Conservation (phyloP, 2,888 invertebrate genomes). For the Teleogryllus oceanicus region DNA sequence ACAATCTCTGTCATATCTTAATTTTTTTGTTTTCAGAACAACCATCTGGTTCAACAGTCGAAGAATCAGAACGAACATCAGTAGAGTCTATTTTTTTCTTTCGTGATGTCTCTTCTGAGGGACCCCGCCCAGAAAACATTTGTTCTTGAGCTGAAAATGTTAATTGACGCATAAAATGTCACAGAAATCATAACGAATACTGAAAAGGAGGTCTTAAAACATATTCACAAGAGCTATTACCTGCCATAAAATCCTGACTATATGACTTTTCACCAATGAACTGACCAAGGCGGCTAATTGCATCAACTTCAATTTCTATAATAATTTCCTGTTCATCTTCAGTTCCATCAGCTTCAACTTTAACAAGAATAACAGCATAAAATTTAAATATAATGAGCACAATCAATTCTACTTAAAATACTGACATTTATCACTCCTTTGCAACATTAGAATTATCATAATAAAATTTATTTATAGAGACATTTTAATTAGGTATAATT, state of each 20-base stretch:
- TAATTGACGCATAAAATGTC: too few species aligned
- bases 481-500: too few species aligned
- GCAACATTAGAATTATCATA: too few species aligned
- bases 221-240: not conserved
- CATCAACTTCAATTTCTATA: slow-evolving; percentile 52
- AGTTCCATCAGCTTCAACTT: slow-evolving; percentile 49
- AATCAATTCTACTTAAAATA: too few species aligned
- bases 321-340: slow-evolving; percentile 52
- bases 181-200: too few species aligned
- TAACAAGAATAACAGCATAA: not conserved
- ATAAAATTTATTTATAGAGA: too few species aligned
- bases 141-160: not conserved
- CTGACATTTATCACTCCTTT: too few species aligned
- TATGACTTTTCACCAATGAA: slow-evolving; percentile 60
- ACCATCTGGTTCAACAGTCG: too few species aligned
- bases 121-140: not conserved
- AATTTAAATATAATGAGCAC: too few species aligned
- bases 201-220: not conserved
- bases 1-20: too few species aligned
- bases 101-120: not conserved
- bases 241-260: slow-evolving; percentile 48
- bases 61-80: too few species aligned
- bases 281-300: slow-evolving; percentile 52
- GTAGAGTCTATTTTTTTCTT: not conserved
- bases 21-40: too few species aligned